Base-by-base conservation (phyloP, 2,797 vertebrate genomes). In the Myotis vivesi region DNA sequence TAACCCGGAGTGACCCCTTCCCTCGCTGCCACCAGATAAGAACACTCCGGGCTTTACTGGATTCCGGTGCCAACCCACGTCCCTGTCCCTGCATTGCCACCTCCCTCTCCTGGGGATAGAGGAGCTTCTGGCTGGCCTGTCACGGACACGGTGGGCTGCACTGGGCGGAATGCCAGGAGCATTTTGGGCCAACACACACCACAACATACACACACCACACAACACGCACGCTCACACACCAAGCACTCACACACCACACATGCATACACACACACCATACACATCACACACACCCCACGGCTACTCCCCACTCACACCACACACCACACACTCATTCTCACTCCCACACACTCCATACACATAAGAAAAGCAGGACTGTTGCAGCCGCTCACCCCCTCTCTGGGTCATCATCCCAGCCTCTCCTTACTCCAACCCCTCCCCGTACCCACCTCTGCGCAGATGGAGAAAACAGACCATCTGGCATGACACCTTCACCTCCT, bases 221-320 rank as follows among this genome's bases (percentile, higher is more conserved):
- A 25, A 13, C 49, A 46, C 10, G 46, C 49, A 81, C 8, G 25
- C 76, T 49, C 57, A 69, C 72, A 36, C 33, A 38, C 25, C 76
- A 59, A 36, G 44, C 53, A 68, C 41, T 30, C 46, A 20, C n/a
- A 49, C 10, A 8, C 41, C 41, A n/a, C 57, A 46, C 6, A 3
- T 12, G 20, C 4, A 0, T 6, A 16, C 46, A 44, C 5, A 28
- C 13, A n/a, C 3, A 33, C 15, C 19, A 10, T 5, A 41, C 28
- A 66, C 8, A 25, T 49, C n/a, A 9, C 12, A 46, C 17, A 71
- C 20, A 41, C 2, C 19, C 2, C 12, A 59, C 30, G n/a, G 8
- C 10, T 10, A 11, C 9, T 22, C 33, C 6, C 57, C 17, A 59
- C 23, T 17, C 41, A 55, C 33, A 25, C 6, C 20, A 66, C 38